phyloP scores from a whole-genome alignment of 2,888 invertebrate species.

The Tridacna gigas region DNA sequence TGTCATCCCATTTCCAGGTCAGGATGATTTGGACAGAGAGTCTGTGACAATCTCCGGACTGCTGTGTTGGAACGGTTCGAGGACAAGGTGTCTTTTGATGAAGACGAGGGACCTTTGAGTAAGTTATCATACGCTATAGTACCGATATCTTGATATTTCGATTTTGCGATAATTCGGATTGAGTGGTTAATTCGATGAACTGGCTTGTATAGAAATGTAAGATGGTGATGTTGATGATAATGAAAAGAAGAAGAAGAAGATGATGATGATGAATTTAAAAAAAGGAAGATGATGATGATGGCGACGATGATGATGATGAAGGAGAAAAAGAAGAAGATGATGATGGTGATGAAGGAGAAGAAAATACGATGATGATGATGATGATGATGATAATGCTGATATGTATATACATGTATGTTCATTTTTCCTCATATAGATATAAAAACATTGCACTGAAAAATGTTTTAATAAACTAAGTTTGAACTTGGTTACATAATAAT shows the following conservation, averaged over 20 bases:
- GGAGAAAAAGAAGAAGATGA: no score
- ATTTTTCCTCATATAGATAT: no score
- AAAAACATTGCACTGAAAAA: no score
- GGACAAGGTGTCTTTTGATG: slow-evolving; percentile 32
- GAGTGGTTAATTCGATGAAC: neutral
- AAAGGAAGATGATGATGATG: neutral
- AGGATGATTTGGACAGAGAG: slow-evolving; percentile 39
- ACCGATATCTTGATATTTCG: no score
- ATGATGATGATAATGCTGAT: no score
- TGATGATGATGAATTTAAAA: neutral
- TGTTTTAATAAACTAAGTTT: no score
- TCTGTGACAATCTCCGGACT: slow-evolving; percentile 23
- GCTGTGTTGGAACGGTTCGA: slow-evolving; percentile 35
- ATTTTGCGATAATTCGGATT: no score
- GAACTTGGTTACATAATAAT: no score
- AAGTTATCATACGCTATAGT: neutral
- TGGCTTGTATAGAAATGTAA: neutral
- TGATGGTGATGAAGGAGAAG: no score
- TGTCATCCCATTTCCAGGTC: slow-evolving; percentile 23
- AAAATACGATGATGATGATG: no score
- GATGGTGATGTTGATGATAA: neutral
- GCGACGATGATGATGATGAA: no score
- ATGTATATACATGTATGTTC: no score
- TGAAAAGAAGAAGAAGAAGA: neutral
- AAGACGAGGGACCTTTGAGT: slow-evolving; percentile 41